These are phyloP conservation scores for Oryzias dopingdopingensis DNA, from an alignment of 2,797 vertebrate species.

Conservation along the genomic window DNA sequence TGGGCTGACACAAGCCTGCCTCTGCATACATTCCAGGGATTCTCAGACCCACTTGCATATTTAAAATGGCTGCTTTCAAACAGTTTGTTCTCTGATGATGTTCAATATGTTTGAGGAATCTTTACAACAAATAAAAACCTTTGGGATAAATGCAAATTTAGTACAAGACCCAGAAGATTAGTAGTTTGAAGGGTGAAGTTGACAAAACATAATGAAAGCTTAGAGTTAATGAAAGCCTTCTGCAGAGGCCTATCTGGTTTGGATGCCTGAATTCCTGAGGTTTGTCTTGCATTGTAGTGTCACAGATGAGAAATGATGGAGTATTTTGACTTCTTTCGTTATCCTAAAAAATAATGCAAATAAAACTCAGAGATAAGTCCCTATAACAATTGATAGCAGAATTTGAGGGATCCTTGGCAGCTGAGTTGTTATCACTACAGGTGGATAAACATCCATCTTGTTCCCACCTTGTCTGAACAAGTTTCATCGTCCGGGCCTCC, in stretches of 20 bases:
- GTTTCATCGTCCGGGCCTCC: slow-evolving; percentile 95
- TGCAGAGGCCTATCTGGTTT: too few species aligned
- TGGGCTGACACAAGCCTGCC: slow-evolving; percentile 11
- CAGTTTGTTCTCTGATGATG: slow-evolving; percentile 10
- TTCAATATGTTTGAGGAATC: not conserved
- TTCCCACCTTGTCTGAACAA: slow-evolving; percentile 94
- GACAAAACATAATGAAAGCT: too few species aligned
- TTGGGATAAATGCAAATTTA: slow-evolving; percentile 3
- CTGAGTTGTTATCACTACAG: slow-evolving; percentile 16
- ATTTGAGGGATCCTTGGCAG: slow-evolving; percentile 7
- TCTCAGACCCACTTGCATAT: slow-evolving; percentile 19
- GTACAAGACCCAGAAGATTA: slow-evolving; percentile 14
- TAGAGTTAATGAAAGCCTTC: too few species aligned
- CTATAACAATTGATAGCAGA: slow-evolving; percentile 23
- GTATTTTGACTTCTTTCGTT: not conserved
- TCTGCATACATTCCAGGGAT: slow-evolving; percentile 24
- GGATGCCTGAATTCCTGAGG: not conserved
- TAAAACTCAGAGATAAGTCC: not conserved
- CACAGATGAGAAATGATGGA: not conserved
- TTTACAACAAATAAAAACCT: slow-evolving; percentile 2
- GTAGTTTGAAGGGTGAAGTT: not conserved
- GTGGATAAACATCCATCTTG: slow-evolving; percentile 13
- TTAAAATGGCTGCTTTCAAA: slow-evolving; percentile 25
- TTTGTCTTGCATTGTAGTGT: not conserved
- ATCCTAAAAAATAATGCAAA: not conserved